A percentile compares a stretch with the other conserved stretches of the same genome.
phyloP scores from a whole-genome alignment of 2,888 invertebrate genomes.

The Spialia ferax region DNA sequence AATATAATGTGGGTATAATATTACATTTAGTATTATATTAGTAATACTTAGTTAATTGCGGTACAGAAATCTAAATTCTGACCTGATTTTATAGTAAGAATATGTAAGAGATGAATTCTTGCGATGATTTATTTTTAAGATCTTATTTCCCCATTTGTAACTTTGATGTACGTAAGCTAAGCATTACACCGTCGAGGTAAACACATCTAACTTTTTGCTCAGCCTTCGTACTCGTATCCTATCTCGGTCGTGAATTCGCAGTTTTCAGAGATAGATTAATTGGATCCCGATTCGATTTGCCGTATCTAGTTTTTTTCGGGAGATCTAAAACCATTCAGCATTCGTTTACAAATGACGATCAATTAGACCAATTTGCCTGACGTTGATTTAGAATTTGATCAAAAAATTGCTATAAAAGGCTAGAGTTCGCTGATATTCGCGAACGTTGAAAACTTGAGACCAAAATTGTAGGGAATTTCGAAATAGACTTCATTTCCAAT shows the following conservation, averaged over 20 bases:
- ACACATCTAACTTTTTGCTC: constrained; percentile 30
- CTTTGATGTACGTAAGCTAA: constrained; percentile 9
- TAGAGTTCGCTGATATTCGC: neutral
- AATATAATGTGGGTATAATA: too few species aligned
- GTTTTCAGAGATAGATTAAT: constrained; percentile 37
- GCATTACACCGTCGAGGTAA: constrained; percentile 11
- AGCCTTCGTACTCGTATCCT: constrained; percentile 18
- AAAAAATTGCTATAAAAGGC: constrained; percentile 1
- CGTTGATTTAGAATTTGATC: neutral
- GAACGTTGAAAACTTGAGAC: neutral
- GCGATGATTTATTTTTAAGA: neutral
- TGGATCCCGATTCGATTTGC: constrained; percentile 31
- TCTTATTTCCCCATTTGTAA: constrained; percentile 13
- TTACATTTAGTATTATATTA: too few species aligned
- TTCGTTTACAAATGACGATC: constrained; percentile 19
- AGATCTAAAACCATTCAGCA: constrained; percentile 12
- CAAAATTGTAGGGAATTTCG: neutral
- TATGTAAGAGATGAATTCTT: too few species aligned
- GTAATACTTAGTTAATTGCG: too few species aligned
- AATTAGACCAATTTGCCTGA: constrained; percentile 32
- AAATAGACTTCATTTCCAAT: constrained; percentile 4
- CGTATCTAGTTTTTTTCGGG: constrained; percentile 23
- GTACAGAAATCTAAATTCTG: too few species aligned
- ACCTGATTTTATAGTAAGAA: too few species aligned
- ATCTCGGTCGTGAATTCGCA: constrained; percentile 24